These are phyloP conservation scores for Lycia hirtaria DNA, from an alignment of 2,888 invertebrate genomes.

Conservation along the genomic window DNA sequence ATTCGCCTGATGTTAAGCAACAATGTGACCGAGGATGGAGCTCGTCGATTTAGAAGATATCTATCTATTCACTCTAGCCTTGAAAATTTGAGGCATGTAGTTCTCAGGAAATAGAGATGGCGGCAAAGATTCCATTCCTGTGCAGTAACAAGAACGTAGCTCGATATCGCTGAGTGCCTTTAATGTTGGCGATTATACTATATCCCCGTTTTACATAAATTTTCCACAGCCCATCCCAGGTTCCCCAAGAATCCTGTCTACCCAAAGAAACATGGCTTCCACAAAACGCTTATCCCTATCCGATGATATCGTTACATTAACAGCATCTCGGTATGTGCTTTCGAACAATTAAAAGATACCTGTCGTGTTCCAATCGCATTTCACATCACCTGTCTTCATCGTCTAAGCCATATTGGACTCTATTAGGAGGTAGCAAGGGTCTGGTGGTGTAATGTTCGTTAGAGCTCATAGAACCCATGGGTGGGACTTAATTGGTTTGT, in stretches of 20 bases:
- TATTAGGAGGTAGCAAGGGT: conserved; percentile 32
- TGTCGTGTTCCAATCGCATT: conserved; percentile 59
- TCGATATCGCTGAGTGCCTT: neutral
- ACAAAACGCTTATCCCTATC: conserved; percentile 32
- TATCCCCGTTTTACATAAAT: neutral
- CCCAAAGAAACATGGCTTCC: conserved; percentile 29
- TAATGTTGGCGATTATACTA: neutral
- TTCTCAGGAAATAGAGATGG: too few relatives aligned
- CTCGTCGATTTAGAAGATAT: too few relatives aligned
- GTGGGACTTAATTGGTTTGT: conserved; percentile 32
- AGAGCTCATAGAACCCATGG: conserved; percentile 9
- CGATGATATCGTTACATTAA: conserved; percentile 35
- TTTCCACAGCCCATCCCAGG: neutral
- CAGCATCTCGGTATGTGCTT: conserved; percentile 62
- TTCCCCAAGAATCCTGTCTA: conserved; percentile 22
- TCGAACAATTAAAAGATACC: conserved; percentile 75
- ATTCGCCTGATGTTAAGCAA: too few relatives aligned
- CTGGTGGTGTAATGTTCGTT: conserved; percentile 13
- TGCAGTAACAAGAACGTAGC: too few relatives aligned
- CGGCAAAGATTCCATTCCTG: too few relatives aligned
- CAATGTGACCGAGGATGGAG: too few relatives aligned
- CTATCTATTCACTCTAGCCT: too few relatives aligned
- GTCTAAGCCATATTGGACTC: conserved; percentile 36
- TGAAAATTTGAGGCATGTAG: too few relatives aligned
- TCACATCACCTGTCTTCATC: conserved; percentile 47